Evolutionary conservation across 2,888 invertebrate genomes (phyloP).

Genomic region (Agonopterix subpropinquella): DNA sequence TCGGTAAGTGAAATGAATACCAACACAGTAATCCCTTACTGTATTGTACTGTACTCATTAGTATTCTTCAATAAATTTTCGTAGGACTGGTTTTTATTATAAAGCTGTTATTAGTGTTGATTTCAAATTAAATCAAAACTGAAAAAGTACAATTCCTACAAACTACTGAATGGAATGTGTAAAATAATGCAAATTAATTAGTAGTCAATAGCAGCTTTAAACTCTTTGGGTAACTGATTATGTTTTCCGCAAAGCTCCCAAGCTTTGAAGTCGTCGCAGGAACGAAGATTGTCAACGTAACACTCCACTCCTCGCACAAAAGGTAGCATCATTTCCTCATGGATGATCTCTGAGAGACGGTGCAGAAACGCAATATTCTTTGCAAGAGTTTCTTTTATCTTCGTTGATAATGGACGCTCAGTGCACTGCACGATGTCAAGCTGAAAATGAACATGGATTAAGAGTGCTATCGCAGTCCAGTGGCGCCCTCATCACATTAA

Average conservation of each 20-base stretch:
- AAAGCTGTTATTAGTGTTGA: too few relatives aligned
- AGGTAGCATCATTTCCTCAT: constrained; percentile 62
- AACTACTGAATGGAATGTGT: constrained; percentile 35
- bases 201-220: constrained; percentile 65
- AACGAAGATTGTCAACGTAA: constrained; percentile 56
- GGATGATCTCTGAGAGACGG: constrained; percentile 58
- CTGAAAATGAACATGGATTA: constrained; percentile 42
- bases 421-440: constrained; percentile 62
- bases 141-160: constrained; percentile 2
- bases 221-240: constrained; percentile 61
- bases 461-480: too few relatives aligned
- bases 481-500: too few relatives aligned
- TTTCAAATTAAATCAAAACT: too few relatives aligned
- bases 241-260: constrained; percentile 65
- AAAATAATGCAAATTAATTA: constrained; percentile 24
- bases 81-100: too few relatives aligned
- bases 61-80: too few relatives aligned
- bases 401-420: constrained; percentile 52
- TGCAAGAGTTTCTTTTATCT: constrained; percentile 58
- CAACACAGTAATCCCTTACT: too few relatives aligned
- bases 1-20: too few relatives aligned
- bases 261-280: constrained; percentile 64
- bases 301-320: constrained; percentile 63
- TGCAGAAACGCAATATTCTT: constrained; percentile 64
- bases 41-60: too few relatives aligned